These are phyloP conservation scores for Halcyon malimbica DNA, from an alignment of 2,113 vertebrate genomes.

Conservation along the genomic window DNA sequence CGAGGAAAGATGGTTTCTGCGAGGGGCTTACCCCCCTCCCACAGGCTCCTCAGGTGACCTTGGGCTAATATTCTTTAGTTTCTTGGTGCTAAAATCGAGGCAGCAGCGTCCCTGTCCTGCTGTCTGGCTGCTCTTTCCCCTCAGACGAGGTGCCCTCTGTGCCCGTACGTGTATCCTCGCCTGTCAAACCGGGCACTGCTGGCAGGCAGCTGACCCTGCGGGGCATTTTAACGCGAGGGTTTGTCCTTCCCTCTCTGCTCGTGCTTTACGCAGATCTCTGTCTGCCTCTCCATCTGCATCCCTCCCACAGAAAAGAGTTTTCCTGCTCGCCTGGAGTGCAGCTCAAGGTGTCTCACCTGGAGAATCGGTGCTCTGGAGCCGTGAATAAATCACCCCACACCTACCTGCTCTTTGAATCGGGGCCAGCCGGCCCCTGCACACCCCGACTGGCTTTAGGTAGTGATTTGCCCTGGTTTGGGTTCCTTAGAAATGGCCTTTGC, in stretches of 20 bases:
- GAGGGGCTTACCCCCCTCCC: background rate
- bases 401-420: background rate
- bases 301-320: background rate
- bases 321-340: background rate
- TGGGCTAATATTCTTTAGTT: background rate
- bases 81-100: background rate
- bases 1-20: background rate
- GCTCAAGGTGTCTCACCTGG: background rate
- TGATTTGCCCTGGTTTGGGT: background rate
- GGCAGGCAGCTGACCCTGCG: background rate
- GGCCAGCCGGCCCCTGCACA: background rate
- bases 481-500: background rate
- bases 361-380: background rate
- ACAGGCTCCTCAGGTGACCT: background rate
- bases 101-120: background rate
- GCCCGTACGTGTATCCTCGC: fast-evolving
- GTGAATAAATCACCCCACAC: background rate
- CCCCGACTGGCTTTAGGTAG: background rate
- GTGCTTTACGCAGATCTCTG: background rate
- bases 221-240: background rate
- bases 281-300: background rate
- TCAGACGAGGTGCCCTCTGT: background rate
- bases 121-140: background rate
- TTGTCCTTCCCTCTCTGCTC: background rate
- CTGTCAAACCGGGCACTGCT: background rate